Conservation (phyloP, 1,140 invertebrate genomes). For the Zaprionus nigranus region DNA sequence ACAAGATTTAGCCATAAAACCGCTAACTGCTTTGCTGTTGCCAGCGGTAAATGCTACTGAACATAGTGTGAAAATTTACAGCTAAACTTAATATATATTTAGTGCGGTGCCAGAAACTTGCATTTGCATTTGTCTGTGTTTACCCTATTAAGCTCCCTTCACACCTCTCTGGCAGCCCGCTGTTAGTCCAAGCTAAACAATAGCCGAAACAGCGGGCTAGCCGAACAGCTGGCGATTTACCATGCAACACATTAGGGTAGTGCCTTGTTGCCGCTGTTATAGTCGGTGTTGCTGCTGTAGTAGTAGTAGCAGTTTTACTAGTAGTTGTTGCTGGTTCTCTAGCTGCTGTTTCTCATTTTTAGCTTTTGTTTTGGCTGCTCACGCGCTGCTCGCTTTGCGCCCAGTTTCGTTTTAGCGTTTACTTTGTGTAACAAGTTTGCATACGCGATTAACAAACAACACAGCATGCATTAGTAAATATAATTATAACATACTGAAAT, state of each 20-base stretch:
- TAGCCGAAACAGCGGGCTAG: constrained; percentile 36
- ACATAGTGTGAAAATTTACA: constrained; percentile 23
- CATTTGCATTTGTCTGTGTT: background rate
- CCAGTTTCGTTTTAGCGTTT: constrained; percentile 37
- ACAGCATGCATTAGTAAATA: constrained; percentile 72
- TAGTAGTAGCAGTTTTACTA: background rate
- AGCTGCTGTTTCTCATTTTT: constrained; percentile 28
- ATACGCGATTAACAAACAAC: constrained; percentile 76
- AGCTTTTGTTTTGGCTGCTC: constrained; percentile 40
- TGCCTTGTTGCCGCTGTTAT: constrained; percentile 38
- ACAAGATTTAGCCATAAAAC: background rate
- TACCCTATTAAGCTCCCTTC: background rate
- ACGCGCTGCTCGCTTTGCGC: constrained; percentile 37
- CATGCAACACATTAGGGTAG: constrained; percentile 38
- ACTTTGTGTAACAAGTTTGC: constrained; percentile 78
- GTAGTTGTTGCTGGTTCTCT: constrained; percentile 42
- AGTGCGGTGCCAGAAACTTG: background rate
- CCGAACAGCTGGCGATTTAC: constrained; percentile 41
- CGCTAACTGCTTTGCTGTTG: background rate
- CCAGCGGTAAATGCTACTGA: constrained; percentile 14
- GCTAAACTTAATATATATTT: constrained; percentile 3
- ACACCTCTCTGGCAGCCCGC: background rate
- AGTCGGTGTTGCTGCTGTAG: constrained; percentile 54
- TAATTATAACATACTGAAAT: constrained; percentile 56
- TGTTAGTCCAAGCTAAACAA: constrained; percentile 40